phyloP scores from a whole-genome alignment of 2,888 invertebrate genomes.

The Hirtodrosophila trivittata region DNA sequence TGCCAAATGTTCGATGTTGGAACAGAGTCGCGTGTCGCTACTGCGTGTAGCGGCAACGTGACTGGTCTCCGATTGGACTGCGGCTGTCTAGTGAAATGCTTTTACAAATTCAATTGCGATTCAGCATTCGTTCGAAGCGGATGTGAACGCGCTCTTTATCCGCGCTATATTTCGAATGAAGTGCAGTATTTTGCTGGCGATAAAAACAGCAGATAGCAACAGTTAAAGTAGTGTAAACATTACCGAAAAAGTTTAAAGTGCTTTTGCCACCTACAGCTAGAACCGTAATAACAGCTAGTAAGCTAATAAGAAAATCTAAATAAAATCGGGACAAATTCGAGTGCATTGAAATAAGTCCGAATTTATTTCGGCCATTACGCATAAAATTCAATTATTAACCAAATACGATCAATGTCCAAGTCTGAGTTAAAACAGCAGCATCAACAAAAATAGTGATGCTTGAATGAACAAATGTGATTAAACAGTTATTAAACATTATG shows the following conservation, averaged over 20 bases:
- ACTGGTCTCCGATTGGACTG: constrained; percentile 52
- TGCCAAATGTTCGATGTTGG: constrained; percentile 33
- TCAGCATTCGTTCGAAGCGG: constrained; percentile 71
- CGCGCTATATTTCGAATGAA: constrained; percentile 31
- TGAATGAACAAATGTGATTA: constrained; percentile 31
- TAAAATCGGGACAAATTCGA: neutral
- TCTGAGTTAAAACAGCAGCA: constrained; percentile 6
- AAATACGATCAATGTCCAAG: constrained; percentile 8
- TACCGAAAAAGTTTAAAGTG: constrained; percentile 36
- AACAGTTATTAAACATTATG: constrained; percentile 71
- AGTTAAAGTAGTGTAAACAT: constrained; percentile 34
- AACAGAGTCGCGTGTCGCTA: constrained; percentile 65
- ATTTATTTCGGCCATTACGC: no score
- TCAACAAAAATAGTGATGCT: constrained; percentile 4
- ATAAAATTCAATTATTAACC: neutral
- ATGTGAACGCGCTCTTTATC: constrained; percentile 51
- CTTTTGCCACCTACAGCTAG: constrained; percentile 10
- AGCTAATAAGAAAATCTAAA: neutral
- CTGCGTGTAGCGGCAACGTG: constrained; percentile 81
- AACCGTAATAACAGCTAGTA: no score
- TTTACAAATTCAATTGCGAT: constrained; percentile 81
- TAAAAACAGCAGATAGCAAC: constrained; percentile 27
- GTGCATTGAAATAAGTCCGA: constrained; percentile 1
- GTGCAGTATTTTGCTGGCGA: constrained; percentile 35
- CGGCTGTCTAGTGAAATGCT: constrained; percentile 72